Evolutionary conservation across 2,797 vertebrate genomes (phyloP).

Genomic region (Amniataba percoides): DNA sequence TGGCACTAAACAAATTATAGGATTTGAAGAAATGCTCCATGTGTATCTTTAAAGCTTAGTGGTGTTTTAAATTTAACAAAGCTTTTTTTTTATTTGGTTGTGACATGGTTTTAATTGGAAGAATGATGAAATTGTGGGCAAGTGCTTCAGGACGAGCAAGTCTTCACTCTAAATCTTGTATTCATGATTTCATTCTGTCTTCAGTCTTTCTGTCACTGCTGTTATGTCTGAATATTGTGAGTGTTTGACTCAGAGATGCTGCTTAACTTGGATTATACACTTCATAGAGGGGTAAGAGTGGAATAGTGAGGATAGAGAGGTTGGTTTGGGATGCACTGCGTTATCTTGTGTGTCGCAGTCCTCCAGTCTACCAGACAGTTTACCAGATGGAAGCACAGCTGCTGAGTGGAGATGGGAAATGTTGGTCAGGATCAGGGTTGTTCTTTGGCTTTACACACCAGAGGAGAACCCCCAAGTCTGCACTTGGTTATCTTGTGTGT

Average conservation of each 20-base stretch:
- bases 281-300: background rate
- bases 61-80: slow-evolving; percentile 33
- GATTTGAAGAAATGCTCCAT: slow-evolving; percentile 42
- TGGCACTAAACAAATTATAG: slow-evolving; percentile 42
- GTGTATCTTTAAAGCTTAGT: slow-evolving; percentile 30
- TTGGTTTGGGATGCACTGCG: background rate
- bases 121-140: slow-evolving; percentile 71
- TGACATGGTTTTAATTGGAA: slow-evolving; percentile 50
- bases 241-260: slow-evolving; percentile 19
- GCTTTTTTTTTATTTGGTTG: background rate
- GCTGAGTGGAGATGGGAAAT: background rate
- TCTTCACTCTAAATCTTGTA: slow-evolving; percentile 8
- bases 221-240: background rate
- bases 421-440: background rate
- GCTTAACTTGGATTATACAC: slow-evolving; percentile 8
- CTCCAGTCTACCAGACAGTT: background rate
- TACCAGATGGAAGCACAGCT: background rate
- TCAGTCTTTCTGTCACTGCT: slow-evolving; percentile 31
- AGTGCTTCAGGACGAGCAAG: slow-evolving; percentile 34
- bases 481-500: slow-evolving; percentile 2
- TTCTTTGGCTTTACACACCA: slow-evolving; percentile 21
- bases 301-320: background rate
- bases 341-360: background rate
- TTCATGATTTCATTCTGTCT: background rate
- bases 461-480: background rate